Conservation (phyloP, 2,888 invertebrate species). For the Hyles lineata region DNA sequence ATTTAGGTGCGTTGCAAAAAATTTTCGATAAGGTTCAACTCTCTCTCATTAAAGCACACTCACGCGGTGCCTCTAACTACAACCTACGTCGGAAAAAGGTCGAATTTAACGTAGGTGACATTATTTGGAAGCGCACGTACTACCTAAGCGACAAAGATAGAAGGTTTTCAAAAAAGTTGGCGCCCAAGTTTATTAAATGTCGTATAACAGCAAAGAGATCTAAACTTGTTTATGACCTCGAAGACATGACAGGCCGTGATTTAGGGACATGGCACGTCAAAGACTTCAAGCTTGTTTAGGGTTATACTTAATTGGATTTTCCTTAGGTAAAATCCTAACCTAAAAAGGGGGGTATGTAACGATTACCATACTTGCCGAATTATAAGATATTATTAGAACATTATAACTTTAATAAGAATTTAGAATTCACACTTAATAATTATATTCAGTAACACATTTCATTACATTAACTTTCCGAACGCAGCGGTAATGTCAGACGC, state of each 20-base stretch:
- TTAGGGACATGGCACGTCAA: not conserved
- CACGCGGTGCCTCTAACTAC: not conserved
- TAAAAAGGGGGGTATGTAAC: conserved; percentile 7
- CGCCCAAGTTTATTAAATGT: not conserved
- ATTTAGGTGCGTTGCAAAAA: conserved; percentile 34
- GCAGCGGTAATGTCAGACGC: no score
- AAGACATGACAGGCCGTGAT: not conserved
- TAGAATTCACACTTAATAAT: no score
- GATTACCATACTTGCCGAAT: no score
- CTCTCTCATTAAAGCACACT: not conserved
- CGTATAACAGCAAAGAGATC: not conserved
- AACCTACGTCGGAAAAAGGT: not conserved
- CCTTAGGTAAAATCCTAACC: not conserved
- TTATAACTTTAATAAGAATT: no score
- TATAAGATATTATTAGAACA: no score
- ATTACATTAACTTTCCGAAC: no score
- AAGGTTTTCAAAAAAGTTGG: not conserved
- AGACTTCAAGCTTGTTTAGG: not conserved
- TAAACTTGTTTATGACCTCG: not conserved
- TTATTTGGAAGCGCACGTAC: not conserved
- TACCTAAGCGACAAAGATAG: not conserved
- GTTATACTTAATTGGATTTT: not conserved
- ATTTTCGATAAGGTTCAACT: not conserved
- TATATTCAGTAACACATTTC: no score
- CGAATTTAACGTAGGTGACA: not conserved